These are phyloP conservation scores for Telmatochromis sp. DNA, from an alignment of 2,113 vertebrate species.

Conservation along the genomic window DNA sequence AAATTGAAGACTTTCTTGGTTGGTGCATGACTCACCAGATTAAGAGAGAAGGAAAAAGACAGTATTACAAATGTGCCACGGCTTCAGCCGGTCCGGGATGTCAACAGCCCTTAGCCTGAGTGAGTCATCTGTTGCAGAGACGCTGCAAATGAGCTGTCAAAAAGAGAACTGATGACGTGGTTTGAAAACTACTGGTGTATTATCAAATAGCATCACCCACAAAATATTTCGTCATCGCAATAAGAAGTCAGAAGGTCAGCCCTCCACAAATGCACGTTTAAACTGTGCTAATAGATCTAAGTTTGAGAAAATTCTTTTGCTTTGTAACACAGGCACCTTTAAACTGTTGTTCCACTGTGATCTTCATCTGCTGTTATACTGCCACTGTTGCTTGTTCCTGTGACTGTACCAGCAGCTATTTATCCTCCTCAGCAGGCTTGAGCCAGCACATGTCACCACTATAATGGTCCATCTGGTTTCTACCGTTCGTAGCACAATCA, in stretches of 20 bases:
- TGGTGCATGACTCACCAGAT: background rate
- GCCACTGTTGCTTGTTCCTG: background rate
- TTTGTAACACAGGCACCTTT: background rate
- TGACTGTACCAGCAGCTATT: background rate
- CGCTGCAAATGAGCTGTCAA: background rate
- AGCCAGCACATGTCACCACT: background rate
- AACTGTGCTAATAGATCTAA: background rate
- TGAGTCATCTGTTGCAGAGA: background rate
- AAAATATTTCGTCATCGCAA: background rate
- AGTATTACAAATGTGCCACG: background rate
- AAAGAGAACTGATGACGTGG: background rate
- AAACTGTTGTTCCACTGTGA: background rate
- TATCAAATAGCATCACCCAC: background rate
- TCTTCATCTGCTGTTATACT: background rate
- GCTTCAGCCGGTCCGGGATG: background rate
- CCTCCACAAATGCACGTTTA: background rate
- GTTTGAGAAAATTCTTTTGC: background rate
- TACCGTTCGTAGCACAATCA: background rate
- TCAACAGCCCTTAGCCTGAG: background rate
- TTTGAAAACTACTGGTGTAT: background rate
- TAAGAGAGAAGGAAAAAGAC: background rate
- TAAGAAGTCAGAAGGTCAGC: background rate
- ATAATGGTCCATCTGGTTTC: conserved; percentile 13
- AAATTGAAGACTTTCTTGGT: background rate
- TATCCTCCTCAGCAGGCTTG: background rate